These are phyloP conservation scores for Sebastes hubbsi DNA, from an alignment of 2,797 vertebrate genomes.

Conservation along the genomic window DNA sequence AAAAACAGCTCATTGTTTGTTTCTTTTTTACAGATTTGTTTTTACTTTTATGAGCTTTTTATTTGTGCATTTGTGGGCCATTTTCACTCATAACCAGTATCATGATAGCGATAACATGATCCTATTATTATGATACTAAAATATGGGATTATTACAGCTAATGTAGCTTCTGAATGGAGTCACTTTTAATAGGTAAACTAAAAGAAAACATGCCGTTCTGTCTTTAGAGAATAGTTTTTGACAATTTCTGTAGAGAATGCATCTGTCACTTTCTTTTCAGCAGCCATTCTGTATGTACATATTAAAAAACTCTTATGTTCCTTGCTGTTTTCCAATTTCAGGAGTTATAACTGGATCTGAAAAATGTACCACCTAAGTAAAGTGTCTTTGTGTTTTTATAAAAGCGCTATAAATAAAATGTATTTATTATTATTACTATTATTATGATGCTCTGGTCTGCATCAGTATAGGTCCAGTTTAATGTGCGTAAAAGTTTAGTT, in stretches of 20 bases:
- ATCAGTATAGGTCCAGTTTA: neutral
- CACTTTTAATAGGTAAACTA: neutral
- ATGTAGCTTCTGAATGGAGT: neutral
- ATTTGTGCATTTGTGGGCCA: neutral
- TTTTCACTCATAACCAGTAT: neutral
- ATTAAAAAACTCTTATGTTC: neutral
- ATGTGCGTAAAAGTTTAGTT: neutral
- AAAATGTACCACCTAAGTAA: conserved; percentile 22
- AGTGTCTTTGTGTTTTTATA: too few relatives aligned
- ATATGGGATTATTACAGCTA: neutral
- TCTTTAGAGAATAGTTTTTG: neutral
- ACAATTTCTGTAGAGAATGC: neutral
- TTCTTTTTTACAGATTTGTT: too few relatives aligned
- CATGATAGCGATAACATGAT: neutral
- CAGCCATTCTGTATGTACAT: neutral
- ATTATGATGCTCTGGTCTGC: too few relatives aligned
- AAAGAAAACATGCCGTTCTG: neutral
- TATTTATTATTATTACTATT: too few relatives aligned
- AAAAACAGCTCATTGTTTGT: too few relatives aligned
- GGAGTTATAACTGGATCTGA: conserved; percentile 20
- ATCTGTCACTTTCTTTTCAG: conserved; percentile 5
- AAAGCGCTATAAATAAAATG: too few relatives aligned
- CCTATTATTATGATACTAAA: neutral
- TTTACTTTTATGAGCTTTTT: too few relatives aligned
- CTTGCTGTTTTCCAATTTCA: conserved; percentile 9